phyloP scores from a whole-genome alignment of 2,113 vertebrate genomes.

The human region DNA sequence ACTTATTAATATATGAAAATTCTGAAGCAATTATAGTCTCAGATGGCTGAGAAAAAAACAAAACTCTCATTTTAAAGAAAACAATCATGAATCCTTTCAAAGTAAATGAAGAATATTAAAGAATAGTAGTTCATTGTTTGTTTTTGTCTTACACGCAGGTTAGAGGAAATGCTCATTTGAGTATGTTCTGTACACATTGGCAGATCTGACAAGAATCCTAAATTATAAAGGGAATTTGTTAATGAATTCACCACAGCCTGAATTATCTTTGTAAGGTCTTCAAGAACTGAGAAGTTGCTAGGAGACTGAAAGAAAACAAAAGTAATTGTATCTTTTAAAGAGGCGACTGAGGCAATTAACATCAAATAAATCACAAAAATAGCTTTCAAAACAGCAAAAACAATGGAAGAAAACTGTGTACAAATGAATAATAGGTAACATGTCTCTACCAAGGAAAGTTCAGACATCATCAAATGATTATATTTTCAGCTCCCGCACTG shows the following conservation, averaged over 20 bases:
- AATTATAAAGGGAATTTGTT: conserved; percentile 47
- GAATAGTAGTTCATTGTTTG: not conserved
- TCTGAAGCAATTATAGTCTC: not conserved
- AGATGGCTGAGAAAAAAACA: not conserved
- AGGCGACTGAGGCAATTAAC: conserved; percentile 59
- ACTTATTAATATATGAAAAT: not conserved
- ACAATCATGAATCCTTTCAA: not conserved
- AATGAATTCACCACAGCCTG: conserved; percentile 48
- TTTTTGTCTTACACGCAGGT: not conserved
- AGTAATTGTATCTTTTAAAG: conserved; percentile 55
- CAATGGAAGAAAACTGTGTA: not conserved
- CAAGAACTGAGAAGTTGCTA: conserved; percentile 59
- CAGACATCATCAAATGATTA: not conserved
- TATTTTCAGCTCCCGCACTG: not conserved
- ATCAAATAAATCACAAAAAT: conserved; percentile 53
- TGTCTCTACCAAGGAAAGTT: not conserved
- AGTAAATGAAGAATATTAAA: conserved; percentile 1
- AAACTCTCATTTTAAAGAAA: conserved; percentile 1
- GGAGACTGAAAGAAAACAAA: conserved; percentile 60
- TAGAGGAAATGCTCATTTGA: conserved; percentile 29
- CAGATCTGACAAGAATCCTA: conserved; percentile 41
- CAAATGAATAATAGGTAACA: not conserved
- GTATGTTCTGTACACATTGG: not conserved
- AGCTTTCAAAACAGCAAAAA: conserved; percentile 34
- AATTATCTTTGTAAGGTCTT: conserved; percentile 46